phyloP scores from a whole-genome alignment of 2,113 vertebrate species.

The Mesitornis unicolor region DNA sequence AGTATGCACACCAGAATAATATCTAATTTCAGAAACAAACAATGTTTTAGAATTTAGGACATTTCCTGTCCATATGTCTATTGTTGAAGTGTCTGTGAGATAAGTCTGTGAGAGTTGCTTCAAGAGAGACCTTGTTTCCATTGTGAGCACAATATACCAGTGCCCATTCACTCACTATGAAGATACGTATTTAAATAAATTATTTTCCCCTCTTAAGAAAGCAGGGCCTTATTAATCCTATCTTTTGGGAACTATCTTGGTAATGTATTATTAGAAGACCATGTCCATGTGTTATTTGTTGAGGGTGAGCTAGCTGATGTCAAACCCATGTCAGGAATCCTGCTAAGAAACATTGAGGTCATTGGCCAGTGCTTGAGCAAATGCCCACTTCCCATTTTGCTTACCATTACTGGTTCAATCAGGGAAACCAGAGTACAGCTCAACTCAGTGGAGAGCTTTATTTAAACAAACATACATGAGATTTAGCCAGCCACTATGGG shows the following conservation, averaged over 20 bases:
- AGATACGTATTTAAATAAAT: too few relatives aligned
- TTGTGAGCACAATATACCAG: not conserved
- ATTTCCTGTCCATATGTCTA: not conserved
- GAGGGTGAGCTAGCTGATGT: not conserved
- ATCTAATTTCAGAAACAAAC: not conserved
- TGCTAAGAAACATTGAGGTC: not conserved
- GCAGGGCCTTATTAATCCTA: not conserved
- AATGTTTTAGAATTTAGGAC: not conserved
- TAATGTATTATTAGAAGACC: not conserved
- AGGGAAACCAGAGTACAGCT: not conserved
- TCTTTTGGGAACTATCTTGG: not conserved
- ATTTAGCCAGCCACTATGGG: not conserved
- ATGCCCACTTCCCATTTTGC: not conserved
- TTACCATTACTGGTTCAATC: not conserved
- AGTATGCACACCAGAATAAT: not conserved
- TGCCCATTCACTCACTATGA: not conserved
- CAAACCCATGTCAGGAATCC: not conserved
- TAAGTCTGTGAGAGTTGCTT: not conserved
- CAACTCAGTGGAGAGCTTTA: not conserved
- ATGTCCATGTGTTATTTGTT: not conserved
- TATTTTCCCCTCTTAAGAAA: not conserved
- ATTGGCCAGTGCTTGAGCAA: fast-evolving
- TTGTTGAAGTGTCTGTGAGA: not conserved
- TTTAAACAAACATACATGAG: not conserved
- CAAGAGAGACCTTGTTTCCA: not conserved